Base-by-base conservation (phyloP, 2,888 invertebrate species). In the Heliconius aoede region DNA sequence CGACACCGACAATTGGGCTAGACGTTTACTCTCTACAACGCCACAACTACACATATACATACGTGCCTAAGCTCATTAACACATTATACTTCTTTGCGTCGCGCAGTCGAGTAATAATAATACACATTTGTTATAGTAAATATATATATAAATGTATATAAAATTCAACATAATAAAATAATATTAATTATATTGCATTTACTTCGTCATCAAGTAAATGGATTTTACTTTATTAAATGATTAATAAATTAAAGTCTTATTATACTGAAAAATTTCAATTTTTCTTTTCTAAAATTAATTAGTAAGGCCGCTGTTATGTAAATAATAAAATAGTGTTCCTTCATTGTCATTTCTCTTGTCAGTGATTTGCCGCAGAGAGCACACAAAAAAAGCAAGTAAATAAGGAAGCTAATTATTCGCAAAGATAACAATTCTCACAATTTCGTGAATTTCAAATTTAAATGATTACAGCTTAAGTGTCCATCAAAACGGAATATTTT, bases 351-450 rank as follows among this genome's bases (percentile, higher is more conserved):
- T 64, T 32, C 24, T 65, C 65, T 36, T 36, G 13, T 3, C 15
- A 3, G 65, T 36, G 7, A 64, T 36, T 64, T 64, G n/a, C 32
- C 24, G 36, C 7, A 9, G 21, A 68, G 11, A 46, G 18, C 28
- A 26, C n/a, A 64, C 26, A 46, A 68, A 46, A 15, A 46, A 28
- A 28, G 21, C 18, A 28, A 51, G 51, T 28, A 51, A 51, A 51
- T 51, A 68, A n/a, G 51, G n/a, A 30, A 68, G 30, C 46, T 30
- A 51, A 30, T 68, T 68, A 30, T 68, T 68, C 51, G 30, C 30
- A 68, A 69, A 69, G 55, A 32, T 30, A 69, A 69, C 69, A 69
- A 69, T 30, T 30, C 30, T n/a, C 69, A 32, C 55, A 69, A 69
- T 69, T 69, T 30, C 28, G n/a, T 28, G 51, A 69, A 69, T 30